Evolutionary conservation across 2,113 vertebrate species (phyloP), one percentile per base, ranked within the genome.

Genomic region (Carassius carassius): DNA sequence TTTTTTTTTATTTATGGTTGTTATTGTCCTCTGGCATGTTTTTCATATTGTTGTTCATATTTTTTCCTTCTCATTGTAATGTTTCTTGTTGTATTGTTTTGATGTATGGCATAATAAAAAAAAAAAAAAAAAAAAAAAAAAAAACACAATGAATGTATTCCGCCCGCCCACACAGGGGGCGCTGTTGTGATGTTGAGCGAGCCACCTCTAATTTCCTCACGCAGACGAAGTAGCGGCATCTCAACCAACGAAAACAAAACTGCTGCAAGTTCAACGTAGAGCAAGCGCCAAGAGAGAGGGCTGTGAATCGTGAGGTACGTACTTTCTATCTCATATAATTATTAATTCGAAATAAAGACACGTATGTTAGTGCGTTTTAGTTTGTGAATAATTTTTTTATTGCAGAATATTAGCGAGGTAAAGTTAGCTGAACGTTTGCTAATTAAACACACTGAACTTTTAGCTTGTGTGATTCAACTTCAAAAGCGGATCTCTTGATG

Each of bases 201-300:
- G 13, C 11, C 67, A 16, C 17, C 62, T 12, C 25, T 29, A 8
- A 5, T 49, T 21, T 49, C 41, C 23, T 54, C 56, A 41, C 4
- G 44, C 10, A 29, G 1, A 47, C 9, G 79, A 81, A 54, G 17
- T 19, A 63, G 78, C 54, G 35, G 56, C 56, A 62, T 16, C 29
- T 78, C 35, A 70, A 70, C 63, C 79, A 70, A 81, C 79, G 79
- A 81, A 35, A 54, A 81, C 65, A 81, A 70, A 81, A 51, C 29
- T 70, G 63, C 79, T 32, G 49, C 17, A 70, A 70, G 29, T 81
- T 81, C 63, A 70, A 81, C 70, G 47, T 17, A 4, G 25, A 81
- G 60, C n/a, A 1, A 56, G 65, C 47, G 21, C 17, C 2, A 13
- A 51, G 29, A 35, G 5, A 32, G 12, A 35, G 3, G 12, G 10